phyloP scores from a whole-genome alignment of 2,888 invertebrate species.

The Nowickia ferox region DNA sequence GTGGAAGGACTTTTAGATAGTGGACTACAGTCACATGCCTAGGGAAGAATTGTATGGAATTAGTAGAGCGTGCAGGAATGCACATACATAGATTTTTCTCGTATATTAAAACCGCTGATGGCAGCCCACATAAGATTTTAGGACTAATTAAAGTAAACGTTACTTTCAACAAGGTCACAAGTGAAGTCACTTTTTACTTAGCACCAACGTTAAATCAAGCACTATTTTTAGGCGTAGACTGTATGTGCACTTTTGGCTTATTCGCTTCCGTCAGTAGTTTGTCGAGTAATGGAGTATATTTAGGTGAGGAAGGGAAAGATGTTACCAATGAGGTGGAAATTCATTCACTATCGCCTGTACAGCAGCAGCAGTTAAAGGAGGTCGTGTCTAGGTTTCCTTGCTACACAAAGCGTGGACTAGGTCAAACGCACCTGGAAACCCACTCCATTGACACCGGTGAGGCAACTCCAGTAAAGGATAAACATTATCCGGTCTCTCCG shows the following conservation, averaged over 20 bases:
- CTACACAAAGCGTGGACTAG: background rate
- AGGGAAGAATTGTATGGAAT: constrained; percentile 10
- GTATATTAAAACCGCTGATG: background rate
- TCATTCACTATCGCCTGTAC: background rate
- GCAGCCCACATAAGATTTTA: constrained; percentile 1
- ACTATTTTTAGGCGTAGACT: background rate
- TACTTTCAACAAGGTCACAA: background rate
- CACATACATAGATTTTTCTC: background rate
- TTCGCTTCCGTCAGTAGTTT: background rate
- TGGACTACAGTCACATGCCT: constrained; percentile 27
- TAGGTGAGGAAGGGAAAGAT: background rate
- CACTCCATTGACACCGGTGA: background rate
- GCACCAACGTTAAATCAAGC: background rate
- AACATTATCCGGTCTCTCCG: background rate
- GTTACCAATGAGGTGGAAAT: background rate
- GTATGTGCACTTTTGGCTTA: background rate
- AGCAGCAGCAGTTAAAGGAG: background rate
- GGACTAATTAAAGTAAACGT: background rate
- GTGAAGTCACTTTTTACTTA: background rate
- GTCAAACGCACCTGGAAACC: background rate
- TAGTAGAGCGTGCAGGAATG: background rate
- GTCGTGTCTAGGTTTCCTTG: background rate
- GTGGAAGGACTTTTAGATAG: constrained; percentile 37
- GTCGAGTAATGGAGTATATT: background rate
- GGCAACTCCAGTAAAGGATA: background rate